These are phyloP conservation scores for Gallinago undulata DNA, from an alignment of 2,113 vertebrate species.

Conservation along the genomic window DNA sequence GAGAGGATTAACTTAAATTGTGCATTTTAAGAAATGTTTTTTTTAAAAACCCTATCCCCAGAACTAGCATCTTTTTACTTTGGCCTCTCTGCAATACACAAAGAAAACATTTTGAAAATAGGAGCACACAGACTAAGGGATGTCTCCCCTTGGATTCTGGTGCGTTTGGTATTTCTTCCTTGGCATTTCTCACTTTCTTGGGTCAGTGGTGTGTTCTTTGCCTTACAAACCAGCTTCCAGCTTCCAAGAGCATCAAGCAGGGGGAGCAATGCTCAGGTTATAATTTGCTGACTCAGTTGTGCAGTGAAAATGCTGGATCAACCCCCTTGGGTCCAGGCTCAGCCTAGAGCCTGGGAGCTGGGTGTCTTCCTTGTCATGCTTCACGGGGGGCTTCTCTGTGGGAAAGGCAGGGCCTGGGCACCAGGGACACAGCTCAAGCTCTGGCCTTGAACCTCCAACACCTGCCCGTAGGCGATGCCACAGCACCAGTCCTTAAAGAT, in stretches of 20 bases:
- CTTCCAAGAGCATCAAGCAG: background rate
- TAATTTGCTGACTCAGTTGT: background rate
- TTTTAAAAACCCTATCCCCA: background rate
- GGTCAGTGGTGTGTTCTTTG: background rate
- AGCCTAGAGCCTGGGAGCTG: background rate
- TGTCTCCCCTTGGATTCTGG: background rate
- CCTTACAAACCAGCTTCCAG: background rate
- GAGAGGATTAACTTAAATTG: background rate
- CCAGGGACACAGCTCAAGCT: rapidly evolving
- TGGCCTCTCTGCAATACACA: background rate
- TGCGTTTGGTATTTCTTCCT: background rate
- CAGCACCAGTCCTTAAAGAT: background rate
- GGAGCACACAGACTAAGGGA: background rate
- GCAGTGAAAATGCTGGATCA: background rate
- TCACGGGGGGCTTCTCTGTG: rapidly evolving
- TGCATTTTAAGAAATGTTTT: background rate
- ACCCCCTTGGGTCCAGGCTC: background rate
- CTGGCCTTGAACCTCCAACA: background rate
- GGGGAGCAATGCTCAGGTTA: background rate
- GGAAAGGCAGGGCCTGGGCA: background rate
- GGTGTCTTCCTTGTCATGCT: rapidly evolving
- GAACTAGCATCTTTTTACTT: background rate
- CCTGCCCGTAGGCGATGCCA: background rate
- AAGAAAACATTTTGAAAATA: background rate
- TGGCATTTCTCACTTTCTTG: background rate